These are phyloP conservation scores for Pammene aurita DNA, from an alignment of 2,888 invertebrate genomes.

Conservation along the genomic window DNA sequence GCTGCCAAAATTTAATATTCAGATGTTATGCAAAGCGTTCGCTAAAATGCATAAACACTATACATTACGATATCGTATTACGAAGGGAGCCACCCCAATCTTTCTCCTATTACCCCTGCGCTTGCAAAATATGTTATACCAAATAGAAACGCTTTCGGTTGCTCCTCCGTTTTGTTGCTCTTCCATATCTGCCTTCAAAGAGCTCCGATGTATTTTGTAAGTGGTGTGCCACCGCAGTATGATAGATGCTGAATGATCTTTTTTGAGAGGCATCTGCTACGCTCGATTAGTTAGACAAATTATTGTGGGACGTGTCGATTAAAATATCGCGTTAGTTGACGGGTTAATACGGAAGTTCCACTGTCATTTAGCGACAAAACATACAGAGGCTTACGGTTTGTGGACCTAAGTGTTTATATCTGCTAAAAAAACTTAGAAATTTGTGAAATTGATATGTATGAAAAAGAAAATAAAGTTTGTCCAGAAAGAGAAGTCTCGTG, in stretches of 20 bases:
- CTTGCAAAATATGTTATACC: neutral
- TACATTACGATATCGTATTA: slow-evolving; percentile 52
- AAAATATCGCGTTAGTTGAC: slow-evolving; percentile 40
- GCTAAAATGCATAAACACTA: slow-evolving; percentile 60
- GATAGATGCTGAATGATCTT: slow-evolving; percentile 53
- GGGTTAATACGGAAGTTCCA: slow-evolving; percentile 37
- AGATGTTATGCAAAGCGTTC: slow-evolving; percentile 39
- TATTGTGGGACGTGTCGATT: slow-evolving; percentile 46
- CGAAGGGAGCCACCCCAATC: slow-evolving; percentile 37
- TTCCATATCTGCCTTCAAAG: neutral
- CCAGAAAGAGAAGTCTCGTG: too few relatives aligned
- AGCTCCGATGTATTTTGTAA: slow-evolving; percentile 2
- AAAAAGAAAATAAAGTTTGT: too few relatives aligned
- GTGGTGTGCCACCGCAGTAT: neutral
- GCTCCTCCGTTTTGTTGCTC: slow-evolving; percentile 7
- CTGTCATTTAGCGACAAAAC: slow-evolving; percentile 32
- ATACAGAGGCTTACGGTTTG: slow-evolving; percentile 23
- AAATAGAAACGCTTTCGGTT: slow-evolving; percentile 6
- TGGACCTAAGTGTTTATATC: slow-evolving; percentile 15
- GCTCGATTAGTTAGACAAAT: slow-evolving; percentile 56
- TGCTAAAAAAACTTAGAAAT: neutral
- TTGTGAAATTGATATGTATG: too few relatives aligned
- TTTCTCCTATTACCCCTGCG: neutral
- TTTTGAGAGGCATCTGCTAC: slow-evolving; percentile 60
- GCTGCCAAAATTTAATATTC: slow-evolving; percentile 37